Conservation (phyloP, 1,140 invertebrate genomes). For the Diuraphis noxia region DNA sequence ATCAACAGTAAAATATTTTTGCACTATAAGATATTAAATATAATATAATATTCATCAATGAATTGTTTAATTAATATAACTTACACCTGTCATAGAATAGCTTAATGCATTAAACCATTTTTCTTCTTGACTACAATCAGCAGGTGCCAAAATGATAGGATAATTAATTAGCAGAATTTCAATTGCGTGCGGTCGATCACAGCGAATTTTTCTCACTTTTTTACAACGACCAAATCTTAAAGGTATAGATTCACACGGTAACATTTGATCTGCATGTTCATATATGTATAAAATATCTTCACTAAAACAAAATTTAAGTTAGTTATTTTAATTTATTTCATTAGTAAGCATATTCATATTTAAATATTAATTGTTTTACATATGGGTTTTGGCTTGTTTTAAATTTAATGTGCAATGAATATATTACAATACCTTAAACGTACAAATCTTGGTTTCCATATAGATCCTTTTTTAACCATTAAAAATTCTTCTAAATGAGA, state of each 20-base stretch:
- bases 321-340: background rate
- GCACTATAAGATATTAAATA: background rate
- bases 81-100: background rate
- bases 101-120: conserved; percentile 49
- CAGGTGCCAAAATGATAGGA: conserved; percentile 31
- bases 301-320: conserved; percentile 10
- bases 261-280: background rate
- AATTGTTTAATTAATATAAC: background rate
- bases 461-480: conserved; percentile 43
- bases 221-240: conserved; percentile 47
- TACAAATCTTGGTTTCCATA: conserved; percentile 42
- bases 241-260: conserved; percentile 20
- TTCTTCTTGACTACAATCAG: conserved; percentile 47
- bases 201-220: conserved; percentile 22
- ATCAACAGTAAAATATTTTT: background rate
- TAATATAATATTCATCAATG: background rate
- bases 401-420: background rate
- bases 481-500: conserved; percentile 47
- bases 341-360: background rate
- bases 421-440: conserved; percentile 32
- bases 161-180: conserved; percentile 14
- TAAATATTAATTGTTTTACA: background rate
- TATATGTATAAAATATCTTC: conserved; percentile 40
- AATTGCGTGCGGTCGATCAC: conserved; percentile 33
- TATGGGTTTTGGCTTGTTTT: background rate